phyloP scores from a whole-genome alignment of 2,797 vertebrate species.

The Enteromius trimaculatus region DNA sequence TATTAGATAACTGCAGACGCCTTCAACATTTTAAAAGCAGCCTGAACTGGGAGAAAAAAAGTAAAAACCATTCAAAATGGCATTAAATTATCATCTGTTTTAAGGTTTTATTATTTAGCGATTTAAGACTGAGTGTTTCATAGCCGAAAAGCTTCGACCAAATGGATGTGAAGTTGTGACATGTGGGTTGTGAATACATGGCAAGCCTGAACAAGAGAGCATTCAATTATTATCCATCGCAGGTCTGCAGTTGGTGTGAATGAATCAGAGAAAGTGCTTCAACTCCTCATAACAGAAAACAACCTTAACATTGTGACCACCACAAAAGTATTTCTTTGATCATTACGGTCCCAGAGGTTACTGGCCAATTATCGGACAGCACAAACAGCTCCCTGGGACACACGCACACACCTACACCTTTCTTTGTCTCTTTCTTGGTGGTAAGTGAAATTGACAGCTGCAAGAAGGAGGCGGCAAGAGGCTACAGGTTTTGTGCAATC shows the following conservation, averaged over 20 bases:
- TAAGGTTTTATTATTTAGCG: constrained; percentile 36
- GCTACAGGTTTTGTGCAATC: constrained; percentile 35
- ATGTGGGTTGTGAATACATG: constrained; percentile 32
- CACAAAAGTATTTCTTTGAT: constrained; percentile 20
- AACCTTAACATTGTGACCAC: constrained; percentile 21
- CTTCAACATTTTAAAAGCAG: constrained; percentile 22
- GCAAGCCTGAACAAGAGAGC: constrained; percentile 4
- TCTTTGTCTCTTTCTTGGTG: constrained; percentile 28
- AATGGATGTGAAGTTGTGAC: constrained; percentile 37
- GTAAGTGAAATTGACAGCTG: constrained; percentile 53
- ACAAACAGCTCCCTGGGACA: constrained; percentile 25
- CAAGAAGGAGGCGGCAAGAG: constrained; percentile 40
- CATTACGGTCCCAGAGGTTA: constrained; percentile 24
- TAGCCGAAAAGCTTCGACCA: constrained; percentile 20
- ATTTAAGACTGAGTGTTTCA: constrained; percentile 24
- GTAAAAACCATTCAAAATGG: not conserved
- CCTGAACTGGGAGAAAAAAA: not conserved
- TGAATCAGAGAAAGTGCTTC: constrained; percentile 21
- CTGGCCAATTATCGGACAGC: constrained; percentile 45
- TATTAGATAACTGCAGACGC: constrained; percentile 27
- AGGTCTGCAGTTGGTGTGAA: constrained; percentile 5
- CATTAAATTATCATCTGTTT: constrained; percentile 1
- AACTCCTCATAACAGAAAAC: constrained; percentile 23
- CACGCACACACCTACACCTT: constrained; percentile 21
- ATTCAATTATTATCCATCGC: constrained; percentile 25